A percentile compares a stretch with the other conserved stretches of the same genome.
phyloP scores from a whole-genome alignment of 2,797 vertebrate species.

The Leptodactylus fallax region DNA sequence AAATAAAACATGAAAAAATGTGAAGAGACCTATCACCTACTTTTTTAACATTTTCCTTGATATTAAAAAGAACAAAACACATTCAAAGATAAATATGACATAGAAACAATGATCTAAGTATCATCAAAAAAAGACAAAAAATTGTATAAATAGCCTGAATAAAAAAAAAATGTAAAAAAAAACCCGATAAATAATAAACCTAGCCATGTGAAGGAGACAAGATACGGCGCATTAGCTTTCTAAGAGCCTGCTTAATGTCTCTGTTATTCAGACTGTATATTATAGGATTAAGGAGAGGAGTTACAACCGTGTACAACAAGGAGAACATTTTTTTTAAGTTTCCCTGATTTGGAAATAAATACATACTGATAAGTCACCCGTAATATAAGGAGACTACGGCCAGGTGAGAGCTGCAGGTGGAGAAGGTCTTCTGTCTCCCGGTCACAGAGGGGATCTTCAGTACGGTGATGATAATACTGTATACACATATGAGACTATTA shows the following conservation, averaged over 20 bases:
- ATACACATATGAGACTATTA: conserved; percentile 64
- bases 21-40: too few species aligned
- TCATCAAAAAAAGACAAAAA: too few species aligned
- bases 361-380: conserved; percentile 30
- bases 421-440: conserved; percentile 58
- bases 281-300: conserved; percentile 4
- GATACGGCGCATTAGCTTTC: neutral
- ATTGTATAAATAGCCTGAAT: too few species aligned
- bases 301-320: conserved; percentile 15
- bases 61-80: too few species aligned
- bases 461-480: conserved; percentile 62
- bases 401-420: conserved; percentile 48
- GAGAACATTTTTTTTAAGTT: neutral
- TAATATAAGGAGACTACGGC: conserved; percentile 64
- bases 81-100: too few species aligned
- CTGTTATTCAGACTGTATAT: too few species aligned
- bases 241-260: neutral
- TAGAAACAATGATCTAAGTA: too few species aligned
- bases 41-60: too few species aligned
- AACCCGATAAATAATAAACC: too few species aligned
- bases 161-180: too few species aligned
- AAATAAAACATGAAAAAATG: too few species aligned
- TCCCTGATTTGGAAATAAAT: neutral
- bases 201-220: too few species aligned
- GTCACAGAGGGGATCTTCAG: conserved; percentile 63